Evolutionary conservation across 2,113 vertebrate genomes (phyloP).

Genomic region (Paradoxurus hermaphroditus): DNA sequence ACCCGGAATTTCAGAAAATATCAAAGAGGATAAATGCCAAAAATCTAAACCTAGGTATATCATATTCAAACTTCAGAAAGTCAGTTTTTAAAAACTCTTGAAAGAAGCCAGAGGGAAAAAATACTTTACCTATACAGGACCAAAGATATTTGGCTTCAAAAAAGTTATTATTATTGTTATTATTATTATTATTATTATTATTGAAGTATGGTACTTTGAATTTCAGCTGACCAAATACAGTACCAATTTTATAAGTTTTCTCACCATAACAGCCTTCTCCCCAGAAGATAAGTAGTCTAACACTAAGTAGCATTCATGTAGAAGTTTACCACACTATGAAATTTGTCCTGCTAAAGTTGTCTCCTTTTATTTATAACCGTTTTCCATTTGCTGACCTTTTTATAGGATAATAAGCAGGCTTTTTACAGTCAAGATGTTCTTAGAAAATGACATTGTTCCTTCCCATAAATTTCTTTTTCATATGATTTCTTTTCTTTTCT

Average conservation of each 20-base stretch:
- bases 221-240: not conserved
- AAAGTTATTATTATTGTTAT: not conserved
- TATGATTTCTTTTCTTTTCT: not conserved
- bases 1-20: not conserved
- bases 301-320: not conserved
- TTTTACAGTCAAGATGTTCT: slow-evolving; percentile 38
- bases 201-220: not conserved
- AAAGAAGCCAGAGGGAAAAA: not conserved
- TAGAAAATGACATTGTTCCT: not conserved
- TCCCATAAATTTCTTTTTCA: slow-evolving; percentile 16
- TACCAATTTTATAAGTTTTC: not conserved
- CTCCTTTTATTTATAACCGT: slow-evolving; percentile 5
- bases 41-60: not conserved
- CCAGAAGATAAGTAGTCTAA: not conserved
- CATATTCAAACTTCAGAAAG: not conserved
- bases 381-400: slow-evolving; percentile 43
- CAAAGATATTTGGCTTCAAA: not conserved
- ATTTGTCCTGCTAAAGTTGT: not conserved
- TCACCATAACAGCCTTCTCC: not conserved
- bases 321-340: not conserved
- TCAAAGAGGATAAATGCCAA: not conserved
- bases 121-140: not conserved
- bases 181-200: not conserved
- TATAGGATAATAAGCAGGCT: not conserved
- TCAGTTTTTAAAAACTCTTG: not conserved